Evolutionary conservation across 1,140 invertebrate genomes (phyloP).

Genomic region (Panagrolaimus sp.): DNA sequence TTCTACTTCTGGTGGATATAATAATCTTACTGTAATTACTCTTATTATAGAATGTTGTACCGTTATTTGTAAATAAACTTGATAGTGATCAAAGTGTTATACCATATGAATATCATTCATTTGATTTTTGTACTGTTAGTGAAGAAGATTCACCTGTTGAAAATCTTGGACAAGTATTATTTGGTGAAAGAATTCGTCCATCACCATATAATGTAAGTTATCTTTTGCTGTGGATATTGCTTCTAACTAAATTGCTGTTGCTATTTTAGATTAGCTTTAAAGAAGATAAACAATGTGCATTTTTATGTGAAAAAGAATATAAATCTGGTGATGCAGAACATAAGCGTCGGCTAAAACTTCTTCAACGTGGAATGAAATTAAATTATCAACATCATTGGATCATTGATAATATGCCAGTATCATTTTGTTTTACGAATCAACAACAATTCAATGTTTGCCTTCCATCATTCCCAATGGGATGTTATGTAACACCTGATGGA

Average conservation of each 20-base stretch:
- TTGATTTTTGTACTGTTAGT: slow-evolving; percentile 78
- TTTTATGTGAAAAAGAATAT: slow-evolving; percentile 72
- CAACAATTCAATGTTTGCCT: slow-evolving; percentile 75
- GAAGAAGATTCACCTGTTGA: slow-evolving; percentile 79
- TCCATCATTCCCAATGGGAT: slow-evolving; percentile 96
- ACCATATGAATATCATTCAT: slow-evolving; percentile 89
- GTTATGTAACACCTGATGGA: slow-evolving; percentile 67
- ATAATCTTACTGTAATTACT: slow-evolving; percentile 49
- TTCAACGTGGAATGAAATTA: slow-evolving; percentile 85
- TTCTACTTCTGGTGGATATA: background rate
- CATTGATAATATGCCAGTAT: slow-evolving; percentile 83
- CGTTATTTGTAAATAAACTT: slow-evolving; percentile 84
- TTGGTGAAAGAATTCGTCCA: slow-evolving; percentile 88
- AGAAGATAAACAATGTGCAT: slow-evolving; percentile 69
- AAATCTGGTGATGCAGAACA: slow-evolving; percentile 65
- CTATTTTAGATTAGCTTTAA: slow-evolving; percentile 63
- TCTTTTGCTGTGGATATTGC: slow-evolving; percentile 11
- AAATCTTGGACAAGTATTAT: slow-evolving; percentile 95
- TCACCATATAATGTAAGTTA: slow-evolving; percentile 73
- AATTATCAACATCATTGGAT: slow-evolving; percentile 98
- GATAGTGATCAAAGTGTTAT: slow-evolving; percentile 93
- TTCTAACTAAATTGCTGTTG: background rate
- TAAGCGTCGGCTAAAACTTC: slow-evolving; percentile 69
- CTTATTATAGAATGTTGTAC: slow-evolving; percentile 76
- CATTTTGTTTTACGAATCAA: slow-evolving; percentile 78